Conservation (phyloP, 2,113 vertebrate genomes). For the Salvelinus sp. region DNA sequence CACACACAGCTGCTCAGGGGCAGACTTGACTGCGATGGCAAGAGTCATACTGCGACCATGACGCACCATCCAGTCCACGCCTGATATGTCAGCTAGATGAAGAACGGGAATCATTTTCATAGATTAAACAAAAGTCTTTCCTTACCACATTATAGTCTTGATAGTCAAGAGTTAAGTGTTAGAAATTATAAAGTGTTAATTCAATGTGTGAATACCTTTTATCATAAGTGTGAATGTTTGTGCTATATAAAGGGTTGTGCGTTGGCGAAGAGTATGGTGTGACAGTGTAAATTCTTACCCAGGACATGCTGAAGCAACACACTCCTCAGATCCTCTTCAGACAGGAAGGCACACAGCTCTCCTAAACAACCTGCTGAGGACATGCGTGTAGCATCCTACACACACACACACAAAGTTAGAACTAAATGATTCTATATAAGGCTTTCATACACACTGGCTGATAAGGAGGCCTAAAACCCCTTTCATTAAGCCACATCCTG, state of each 20-base stretch:
- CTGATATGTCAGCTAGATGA: constrained; percentile 84
- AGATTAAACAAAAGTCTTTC: too few relatives aligned
- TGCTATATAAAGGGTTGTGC: neutral
- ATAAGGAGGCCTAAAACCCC: constrained; percentile 24
- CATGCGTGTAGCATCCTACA: constrained; percentile 92
- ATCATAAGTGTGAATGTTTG: neutral
- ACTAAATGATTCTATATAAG: too few relatives aligned
- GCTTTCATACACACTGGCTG: constrained; percentile 6
- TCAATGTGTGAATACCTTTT: neutral
- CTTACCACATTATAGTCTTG: too few relatives aligned
- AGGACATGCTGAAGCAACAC: constrained; percentile 88
- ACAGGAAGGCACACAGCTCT: constrained; percentile 90
- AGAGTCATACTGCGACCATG: constrained; percentile 93
- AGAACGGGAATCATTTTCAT: neutral
- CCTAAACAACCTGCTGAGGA: constrained; percentile 92
- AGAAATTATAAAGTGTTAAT: neutral
- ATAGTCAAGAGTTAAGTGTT: neutral
- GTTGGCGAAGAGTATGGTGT: neutral
- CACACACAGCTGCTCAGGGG: constrained; percentile 81
- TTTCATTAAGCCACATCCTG: constrained; percentile 65
- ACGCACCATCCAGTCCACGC: constrained; percentile 98
- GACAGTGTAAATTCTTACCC: constrained; percentile 70
- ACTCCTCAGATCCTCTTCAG: constrained; percentile 86
- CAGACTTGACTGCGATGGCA: constrained; percentile 83
- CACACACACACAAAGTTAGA: constrained; percentile 22